Percentiles rank a stretch among this genome's conserved stretches.
phyloP scores from a whole-genome alignment of 2,113 vertebrate species.

The Oryzias celebensis region DNA sequence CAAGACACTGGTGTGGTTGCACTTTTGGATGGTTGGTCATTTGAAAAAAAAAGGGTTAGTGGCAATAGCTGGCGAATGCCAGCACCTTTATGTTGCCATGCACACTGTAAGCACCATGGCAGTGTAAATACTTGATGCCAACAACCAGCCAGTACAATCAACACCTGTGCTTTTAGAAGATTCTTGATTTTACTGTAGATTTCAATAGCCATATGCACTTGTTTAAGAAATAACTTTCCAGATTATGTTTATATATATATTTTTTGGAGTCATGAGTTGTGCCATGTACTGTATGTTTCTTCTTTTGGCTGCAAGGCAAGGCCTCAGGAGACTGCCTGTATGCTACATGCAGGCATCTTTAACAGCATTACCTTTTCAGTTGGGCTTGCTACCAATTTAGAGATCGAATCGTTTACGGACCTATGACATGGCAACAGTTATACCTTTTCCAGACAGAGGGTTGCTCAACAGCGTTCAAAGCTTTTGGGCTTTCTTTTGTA shows the following conservation, averaged over 20 bases:
- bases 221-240: constrained; percentile 69
- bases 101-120: constrained; percentile 59
- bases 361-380: constrained; percentile 50
- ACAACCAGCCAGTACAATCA: constrained; percentile 72
- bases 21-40: constrained; percentile 55
- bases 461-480: constrained; percentile 61
- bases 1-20: constrained; percentile 56
- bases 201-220: constrained; percentile 78
- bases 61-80: constrained; percentile 59
- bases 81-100: constrained; percentile 56
- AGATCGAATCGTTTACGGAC: constrained; percentile 63
- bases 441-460: constrained; percentile 50
- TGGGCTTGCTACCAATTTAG: constrained; percentile 58
- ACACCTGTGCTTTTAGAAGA: constrained; percentile 72
- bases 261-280: constrained; percentile 49
- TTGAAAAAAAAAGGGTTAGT: constrained; percentile 46
- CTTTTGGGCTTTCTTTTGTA: constrained; percentile 35
- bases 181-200: constrained; percentile 72
- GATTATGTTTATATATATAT: constrained; percentile 74
- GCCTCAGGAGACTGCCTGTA: constrained; percentile 60
- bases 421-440: constrained; percentile 62
- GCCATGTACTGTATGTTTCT: constrained; percentile 54
- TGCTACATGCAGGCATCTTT: constrained; percentile 48
- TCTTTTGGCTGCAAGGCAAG: constrained; percentile 48
- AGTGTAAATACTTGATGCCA: constrained; percentile 65